Percentiles rank a stretch among this genome's conserved stretches.
Conservation (phyloP, 2,888 invertebrate species). For the Idaea biselata region DNA sequence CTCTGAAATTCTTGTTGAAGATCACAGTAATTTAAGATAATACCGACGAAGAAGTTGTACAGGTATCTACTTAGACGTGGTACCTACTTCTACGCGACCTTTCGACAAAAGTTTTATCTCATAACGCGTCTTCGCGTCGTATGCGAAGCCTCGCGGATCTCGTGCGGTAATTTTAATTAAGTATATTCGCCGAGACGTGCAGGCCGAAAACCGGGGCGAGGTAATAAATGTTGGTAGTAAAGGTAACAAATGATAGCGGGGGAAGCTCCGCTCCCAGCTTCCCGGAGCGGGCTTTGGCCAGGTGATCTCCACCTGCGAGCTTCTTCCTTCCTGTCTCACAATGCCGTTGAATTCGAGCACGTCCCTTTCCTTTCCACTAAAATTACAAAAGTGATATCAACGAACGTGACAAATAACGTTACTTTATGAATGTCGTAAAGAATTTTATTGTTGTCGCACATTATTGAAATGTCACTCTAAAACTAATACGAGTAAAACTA, state of each 20-base stretch:
- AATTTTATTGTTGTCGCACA: constrained; percentile 27
- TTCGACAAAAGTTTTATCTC: constrained; percentile 51
- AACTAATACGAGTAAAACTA: constrained; percentile 18
- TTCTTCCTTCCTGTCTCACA: constrained; percentile 56
- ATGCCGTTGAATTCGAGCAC: constrained; percentile 43
- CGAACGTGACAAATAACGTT: constrained; percentile 33
- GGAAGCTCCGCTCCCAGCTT: constrained; percentile 23
- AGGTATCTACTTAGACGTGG: constrained; percentile 18
- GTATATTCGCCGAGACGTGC: constrained; percentile 67
- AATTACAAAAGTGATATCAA: constrained; percentile 34
- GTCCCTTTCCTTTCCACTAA: constrained; percentile 32
- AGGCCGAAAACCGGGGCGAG: constrained; percentile 43
- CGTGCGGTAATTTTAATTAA: constrained; percentile 76
- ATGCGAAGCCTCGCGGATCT: constrained; percentile 51
- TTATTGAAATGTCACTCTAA: constrained; percentile 8
- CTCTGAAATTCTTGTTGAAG: constrained; percentile 1
- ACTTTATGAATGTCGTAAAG: constrained; percentile 29
- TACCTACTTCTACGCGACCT: constrained; percentile 29
- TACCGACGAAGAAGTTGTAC: background rate
- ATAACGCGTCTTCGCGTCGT: constrained; percentile 52
- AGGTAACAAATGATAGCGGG: constrained; percentile 65
- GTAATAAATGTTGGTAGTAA: constrained; percentile 69
- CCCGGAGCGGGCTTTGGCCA: constrained; percentile 36
- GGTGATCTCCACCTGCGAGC: constrained; percentile 59
- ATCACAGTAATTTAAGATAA: background rate